Percentiles rank a stretch among this genome's conserved stretches.
Conservation (phyloP, 1,140 invertebrate genomes). For the Pemphigus obesinymphae region DNA sequence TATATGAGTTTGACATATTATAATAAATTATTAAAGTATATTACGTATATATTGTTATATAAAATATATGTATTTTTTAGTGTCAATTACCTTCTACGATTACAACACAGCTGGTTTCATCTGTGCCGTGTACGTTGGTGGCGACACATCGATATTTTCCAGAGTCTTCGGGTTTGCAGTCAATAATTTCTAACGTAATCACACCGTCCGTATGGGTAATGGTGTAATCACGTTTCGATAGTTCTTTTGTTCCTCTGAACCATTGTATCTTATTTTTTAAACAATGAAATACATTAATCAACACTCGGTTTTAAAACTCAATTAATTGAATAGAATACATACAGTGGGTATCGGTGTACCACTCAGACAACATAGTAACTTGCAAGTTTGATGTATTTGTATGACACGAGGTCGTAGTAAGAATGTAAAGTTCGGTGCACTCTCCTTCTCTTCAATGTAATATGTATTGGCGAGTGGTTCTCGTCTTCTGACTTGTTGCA, state of each 20-base stretch:
- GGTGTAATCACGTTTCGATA: slow-evolving; percentile 84
- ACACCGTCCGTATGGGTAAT: slow-evolving; percentile 89
- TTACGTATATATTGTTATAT: not conserved
- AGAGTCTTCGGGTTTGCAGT: slow-evolving; percentile 88
- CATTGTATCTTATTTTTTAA: slow-evolving; percentile 60
- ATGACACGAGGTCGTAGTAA: slow-evolving; percentile 94
- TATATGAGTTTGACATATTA: no score
- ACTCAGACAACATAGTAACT: slow-evolving; percentile 92
- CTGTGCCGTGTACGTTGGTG: slow-evolving; percentile 83
- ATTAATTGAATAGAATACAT: slow-evolving; percentile 36
- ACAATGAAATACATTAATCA: not conserved
- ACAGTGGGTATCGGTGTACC: slow-evolving; percentile 91
- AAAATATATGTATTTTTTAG: not conserved
- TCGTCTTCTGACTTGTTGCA: slow-evolving; percentile 65
- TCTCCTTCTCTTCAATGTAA: slow-evolving; percentile 84
- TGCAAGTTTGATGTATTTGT: slow-evolving; percentile 89
- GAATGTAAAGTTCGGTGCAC: slow-evolving; percentile 93
- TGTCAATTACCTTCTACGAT: slow-evolving; percentile 82
- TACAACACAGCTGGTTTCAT: slow-evolving; percentile 91
- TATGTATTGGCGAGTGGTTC: slow-evolving; percentile 77
- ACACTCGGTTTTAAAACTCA: no score
- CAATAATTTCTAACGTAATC: slow-evolving; percentile 91
- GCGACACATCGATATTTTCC: slow-evolving; percentile 94
- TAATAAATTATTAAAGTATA: no score
- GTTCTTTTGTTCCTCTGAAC: slow-evolving; percentile 89